Base-by-base conservation (phyloP, 2,113 vertebrate species). In the Eurystomus gularis region DNA sequence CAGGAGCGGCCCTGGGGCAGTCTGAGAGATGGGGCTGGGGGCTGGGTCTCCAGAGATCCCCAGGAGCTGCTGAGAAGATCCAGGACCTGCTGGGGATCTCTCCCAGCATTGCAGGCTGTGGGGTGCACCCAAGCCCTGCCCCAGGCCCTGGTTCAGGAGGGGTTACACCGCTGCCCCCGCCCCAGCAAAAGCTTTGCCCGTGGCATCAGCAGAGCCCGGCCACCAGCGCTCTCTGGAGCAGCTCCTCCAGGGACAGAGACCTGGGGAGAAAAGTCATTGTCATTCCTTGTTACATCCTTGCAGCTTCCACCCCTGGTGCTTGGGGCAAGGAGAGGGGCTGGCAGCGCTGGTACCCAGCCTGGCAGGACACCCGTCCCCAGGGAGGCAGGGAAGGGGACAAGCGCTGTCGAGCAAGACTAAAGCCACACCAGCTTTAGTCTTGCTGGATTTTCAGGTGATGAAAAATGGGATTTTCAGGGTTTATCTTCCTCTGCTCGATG, bases 301-400 rank as follows among this genome's bases (percentile, higher is more conserved):
- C 9, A 33, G 31, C 31, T 37, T 16, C 33, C 52, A 29, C 6
- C 52, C 46, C 80, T 17, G 33, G 48, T 31, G 77, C 84, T 16
- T 0, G 1, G 72, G 28, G 16, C 7, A 4, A 7, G 19, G 3
- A 35, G 33, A 25, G 29, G 18, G 2, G 35, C 9, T 3, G 51
- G 3, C 4, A 20, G 49, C 13, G 57, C 52, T 40, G 65, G 70
- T 14, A 17, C 3, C 44, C 77, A 23, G 68, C 57, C 37, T 6
- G 39, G 51, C 46, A 60, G 71, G 52, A 31, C 51, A 28, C 25
- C 1, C 0, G 0, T 13, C 29, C n/a, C 24, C 8, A 2, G 42
- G 37, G 6, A 17, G 31, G 29, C 33, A 23, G 54, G 49, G n/a
- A 26, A 16, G 5, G 6, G 44, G 52, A 80, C 64, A 40, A 28